phyloP scores from a whole-genome alignment of 2,888 invertebrate genomes.

The Drosophila emarginata region DNA sequence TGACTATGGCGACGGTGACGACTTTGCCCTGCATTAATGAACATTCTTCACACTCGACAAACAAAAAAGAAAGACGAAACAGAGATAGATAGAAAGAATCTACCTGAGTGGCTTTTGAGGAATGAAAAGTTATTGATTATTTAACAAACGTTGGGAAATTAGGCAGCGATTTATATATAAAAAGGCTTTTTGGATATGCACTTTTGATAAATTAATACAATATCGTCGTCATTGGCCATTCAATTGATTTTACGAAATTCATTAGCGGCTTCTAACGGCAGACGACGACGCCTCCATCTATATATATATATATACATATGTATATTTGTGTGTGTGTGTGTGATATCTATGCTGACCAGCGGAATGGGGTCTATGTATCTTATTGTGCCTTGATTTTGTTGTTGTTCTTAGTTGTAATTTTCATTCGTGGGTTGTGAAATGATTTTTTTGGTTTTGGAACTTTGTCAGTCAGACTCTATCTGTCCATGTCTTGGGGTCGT shows the following conservation, averaged over 20 bases:
- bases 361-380: constrained; percentile 3
- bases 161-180: constrained; percentile 73
- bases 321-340: too few species aligned
- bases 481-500: constrained; percentile 25
- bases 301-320: too few species aligned
- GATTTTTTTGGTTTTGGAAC: constrained; percentile 22
- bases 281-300: constrained; percentile 28
- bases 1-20: constrained; percentile 19
- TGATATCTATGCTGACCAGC: constrained; percentile 34
- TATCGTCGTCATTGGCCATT: constrained; percentile 55
- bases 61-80: too few species aligned
- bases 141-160: constrained; percentile 70
- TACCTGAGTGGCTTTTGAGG: constrained; percentile 33
- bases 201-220: constrained; percentile 75
- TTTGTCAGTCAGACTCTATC: constrained; percentile 43
- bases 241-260: constrained; percentile 73
- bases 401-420: constrained; percentile 16
- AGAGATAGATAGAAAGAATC: constrained; percentile 13
- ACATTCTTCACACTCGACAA: constrained; percentile 64
- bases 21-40: constrained; percentile 61
- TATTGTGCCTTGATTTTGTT: constrained; percentile 6
- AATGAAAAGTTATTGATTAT: constrained; percentile 65
- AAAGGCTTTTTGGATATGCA: constrained; percentile 52
- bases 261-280: constrained; percentile 64
- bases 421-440: constrained; percentile 45